Evolutionary conservation across 2,113 vertebrate species (phyloP).

Genomic region (Cairina moschata): DNA sequence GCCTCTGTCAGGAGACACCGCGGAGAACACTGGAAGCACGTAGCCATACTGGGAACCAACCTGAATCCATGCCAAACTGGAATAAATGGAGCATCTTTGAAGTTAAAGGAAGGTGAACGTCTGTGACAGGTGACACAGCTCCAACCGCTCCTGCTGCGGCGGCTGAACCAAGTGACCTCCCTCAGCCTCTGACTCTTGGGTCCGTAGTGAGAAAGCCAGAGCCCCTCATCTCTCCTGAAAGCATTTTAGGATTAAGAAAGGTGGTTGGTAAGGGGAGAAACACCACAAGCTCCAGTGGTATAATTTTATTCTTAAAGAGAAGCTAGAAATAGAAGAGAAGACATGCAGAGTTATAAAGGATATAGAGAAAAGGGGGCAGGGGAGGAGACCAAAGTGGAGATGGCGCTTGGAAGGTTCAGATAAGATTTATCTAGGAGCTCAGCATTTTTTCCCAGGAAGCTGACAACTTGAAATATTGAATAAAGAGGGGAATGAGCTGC

Average conservation of each 20-base stretch:
- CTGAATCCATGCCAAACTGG: not conserved
- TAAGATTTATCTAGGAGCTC: not conserved
- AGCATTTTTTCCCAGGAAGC: rapidly evolving
- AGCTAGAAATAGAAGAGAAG: not conserved
- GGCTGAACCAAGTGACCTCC: rapidly evolving
- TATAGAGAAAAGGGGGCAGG: not conserved
- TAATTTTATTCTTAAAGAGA: not conserved
- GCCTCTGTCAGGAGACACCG: not conserved
- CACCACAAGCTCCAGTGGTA: rapidly evolving
- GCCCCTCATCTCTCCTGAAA: not conserved
- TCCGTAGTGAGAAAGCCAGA: not conserved
- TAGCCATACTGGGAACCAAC: not conserved
- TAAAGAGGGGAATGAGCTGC: not conserved
- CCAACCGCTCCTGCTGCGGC: not conserved
- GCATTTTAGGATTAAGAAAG: not conserved
- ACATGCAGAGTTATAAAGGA: too few relatives aligned
- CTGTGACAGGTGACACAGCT: not conserved
- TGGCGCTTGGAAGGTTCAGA: not conserved
- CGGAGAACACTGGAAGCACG: not conserved
- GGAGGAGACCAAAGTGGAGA: not conserved
- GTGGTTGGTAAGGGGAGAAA: not conserved
- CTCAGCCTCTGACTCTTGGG: not conserved
- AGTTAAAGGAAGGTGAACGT: not conserved
- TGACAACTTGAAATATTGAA: not conserved
- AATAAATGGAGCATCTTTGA: rapidly evolving